Evolutionary conservation across 2,888 invertebrate genomes (phyloP), one percentile per base, ranked within the genome.

Genomic region (Torymus tubicola): DNA sequence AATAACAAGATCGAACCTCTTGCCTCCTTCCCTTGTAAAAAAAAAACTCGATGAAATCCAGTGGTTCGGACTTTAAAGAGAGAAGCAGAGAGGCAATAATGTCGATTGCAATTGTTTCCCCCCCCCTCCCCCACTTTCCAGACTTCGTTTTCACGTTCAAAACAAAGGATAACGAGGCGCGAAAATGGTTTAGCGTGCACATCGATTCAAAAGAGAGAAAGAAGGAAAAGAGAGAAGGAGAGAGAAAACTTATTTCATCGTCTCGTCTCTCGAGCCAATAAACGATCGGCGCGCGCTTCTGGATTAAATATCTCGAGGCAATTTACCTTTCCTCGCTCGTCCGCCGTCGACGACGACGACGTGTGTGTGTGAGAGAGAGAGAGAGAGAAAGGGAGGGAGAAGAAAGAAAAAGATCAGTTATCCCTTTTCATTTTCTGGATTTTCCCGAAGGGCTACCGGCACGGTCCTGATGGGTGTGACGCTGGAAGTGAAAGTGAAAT

Each of bases 121-220:
- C 12, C 11, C 55, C 64, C 68, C 13, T 71, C 63, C 11, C 18
- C 4, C 21, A 11, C 1, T 5, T 12, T 12, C 21, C 65, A n/a
- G n/a, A n/a, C n/a, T 67, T 74, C 61, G 75, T 67, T 82, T 82
- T 60, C 55, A 78, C 82, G 12, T 81, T 83, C 77, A 81, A 85
- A 85, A 87, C 85, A 84, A 86, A 87, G 87, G 87, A 89, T 89
- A 90, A 89, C 89, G 88, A 89, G 88, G 87, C 87, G 88, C 87
- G 87, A 88, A 87, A 85, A 89, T 87, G 88, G 87, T 87, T 89
- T 87, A 88, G 88, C 87, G 86, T 87, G 87, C 86, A 87, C 86
- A 87, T 89, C 87, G 88, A 89, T 89, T 86, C 87, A 84, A 67
- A n/a, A n/a, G n/a, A 42, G 42, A 42, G 42, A 42, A 31, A 8